A percentile compares a stretch with the other conserved stretches of the same genome.
Evolutionary conservation across 2,888 invertebrate genomes (phyloP).

Genomic region (Carabus problematicus): DNA sequence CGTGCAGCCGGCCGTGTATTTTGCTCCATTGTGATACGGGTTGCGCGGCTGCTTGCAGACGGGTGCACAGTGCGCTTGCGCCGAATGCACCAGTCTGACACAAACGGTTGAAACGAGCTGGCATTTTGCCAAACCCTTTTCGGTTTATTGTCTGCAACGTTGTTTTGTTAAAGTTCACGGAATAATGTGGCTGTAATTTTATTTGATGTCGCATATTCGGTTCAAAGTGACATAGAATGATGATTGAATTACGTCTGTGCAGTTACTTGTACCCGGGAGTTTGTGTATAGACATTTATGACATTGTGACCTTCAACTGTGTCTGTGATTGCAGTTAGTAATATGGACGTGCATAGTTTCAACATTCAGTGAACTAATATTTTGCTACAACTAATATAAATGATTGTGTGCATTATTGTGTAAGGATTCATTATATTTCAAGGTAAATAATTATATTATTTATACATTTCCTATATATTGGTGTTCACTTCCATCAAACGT

Average conservation of each 20-base stretch:
- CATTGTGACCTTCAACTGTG: too few relatives aligned
- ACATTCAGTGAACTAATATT: too few relatives aligned
- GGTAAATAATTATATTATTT: too few relatives aligned
- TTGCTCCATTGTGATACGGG: constrained; percentile 21
- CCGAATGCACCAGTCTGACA: neutral
- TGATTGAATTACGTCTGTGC: constrained; percentile 27
- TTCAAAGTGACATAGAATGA: constrained; percentile 21
- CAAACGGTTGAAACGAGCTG: constrained; percentile 28
- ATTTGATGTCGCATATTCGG: constrained; percentile 21
- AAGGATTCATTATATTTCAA: too few relatives aligned
- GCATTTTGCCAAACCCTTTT: constrained; percentile 36
- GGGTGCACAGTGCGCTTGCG: constrained; percentile 21
- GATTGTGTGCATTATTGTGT: too few relatives aligned
- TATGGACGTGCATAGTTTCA: too few relatives aligned
- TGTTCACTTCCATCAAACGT: too few relatives aligned
- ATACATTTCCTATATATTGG: too few relatives aligned
- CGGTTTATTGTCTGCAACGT: constrained; percentile 32
- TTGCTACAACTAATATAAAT: too few relatives aligned
- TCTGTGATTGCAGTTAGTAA: too few relatives aligned
- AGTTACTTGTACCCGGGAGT: constrained; percentile 5
- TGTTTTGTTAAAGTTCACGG: constrained; percentile 36
- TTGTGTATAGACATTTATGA: too few relatives aligned
- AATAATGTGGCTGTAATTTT: constrained; percentile 39
- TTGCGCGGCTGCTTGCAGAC: neutral
- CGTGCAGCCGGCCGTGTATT: constrained; percentile 16